Evolutionary conservation across 2,113 vertebrate species (phyloP), one percentile per base, ranked within the genome.

Genomic region (Esox niger): DNA sequence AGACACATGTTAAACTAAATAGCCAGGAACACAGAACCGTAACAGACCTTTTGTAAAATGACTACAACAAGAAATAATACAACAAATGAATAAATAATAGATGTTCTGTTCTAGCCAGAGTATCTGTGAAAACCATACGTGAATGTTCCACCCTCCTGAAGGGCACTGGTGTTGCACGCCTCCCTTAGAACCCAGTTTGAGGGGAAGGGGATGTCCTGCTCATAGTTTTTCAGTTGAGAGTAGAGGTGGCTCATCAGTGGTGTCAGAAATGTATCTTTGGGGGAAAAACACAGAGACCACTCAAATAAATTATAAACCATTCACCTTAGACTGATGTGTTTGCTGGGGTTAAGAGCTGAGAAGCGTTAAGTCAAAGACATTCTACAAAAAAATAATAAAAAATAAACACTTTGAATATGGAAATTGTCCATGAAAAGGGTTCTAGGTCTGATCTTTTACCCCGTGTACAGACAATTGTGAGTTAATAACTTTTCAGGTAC

Each of bases 131-230:
- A 29, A 15, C 66, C 77, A 62, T 76, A 98, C 97, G 95, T 95
- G 88, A 98, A 98, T 1, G 96, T 98, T 13, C 95, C 96, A 1
- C 94, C 95, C 87, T 99, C 97, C 86, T 97, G 97, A 20, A 98
- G 87, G 1, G 95, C 94, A 31, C 89, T 88, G n/a, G 93, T 92
- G 73, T 95, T 95, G 15, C 86, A 91, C 20, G 97, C 97, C 59
- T 93, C 96, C 46, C 89, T 90, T 3, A 91, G 73, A 33, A 98
- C 94, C 97, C 97, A 99, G 59, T 90, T 93, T 54, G 80, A 85
- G 8, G 90, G 92, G 26, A 83, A 79, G 2, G 84, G 55, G 69
- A 23, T 0, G 71, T 29, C 66, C 83, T 89, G 20, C 92, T 97
- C 95, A 29, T 91, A 91, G 67, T 81, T 84, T 29, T 49, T 84